Conservation (phyloP, 64 coral and sea anemone species). For the Stichodactyla mertensii region DNA sequence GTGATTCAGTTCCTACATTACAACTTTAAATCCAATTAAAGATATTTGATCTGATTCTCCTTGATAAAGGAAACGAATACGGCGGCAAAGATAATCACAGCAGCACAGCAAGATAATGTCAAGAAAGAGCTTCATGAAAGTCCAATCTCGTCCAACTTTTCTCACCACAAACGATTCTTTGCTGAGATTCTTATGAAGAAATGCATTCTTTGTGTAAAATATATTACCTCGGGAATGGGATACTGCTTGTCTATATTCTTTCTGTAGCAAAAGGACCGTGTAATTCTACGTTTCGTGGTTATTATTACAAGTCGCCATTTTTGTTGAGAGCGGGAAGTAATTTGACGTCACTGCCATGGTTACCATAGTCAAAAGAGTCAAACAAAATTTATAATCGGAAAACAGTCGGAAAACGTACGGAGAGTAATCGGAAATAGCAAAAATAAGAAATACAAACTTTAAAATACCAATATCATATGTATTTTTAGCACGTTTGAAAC, state of each 20-base stretch:
- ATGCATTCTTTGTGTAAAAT: not conserved
- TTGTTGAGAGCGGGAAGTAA: conserved; percentile 25
- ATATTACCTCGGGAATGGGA: not conserved
- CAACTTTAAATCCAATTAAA: no score
- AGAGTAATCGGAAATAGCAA: not conserved
- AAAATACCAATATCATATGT: no score
- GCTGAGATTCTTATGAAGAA: not conserved
- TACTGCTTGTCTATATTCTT: not conserved
- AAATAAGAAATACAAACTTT: no score
- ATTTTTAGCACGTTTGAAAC: no score
- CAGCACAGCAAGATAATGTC: not conserved
- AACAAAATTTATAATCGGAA: conserved; percentile 30
- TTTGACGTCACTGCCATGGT: conserved; percentile 88
- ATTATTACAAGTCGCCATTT: conserved; percentile 57
- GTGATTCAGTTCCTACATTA: no score
- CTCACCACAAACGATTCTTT: not conserved
- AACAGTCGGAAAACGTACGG: not conserved
- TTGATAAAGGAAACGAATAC: no score
- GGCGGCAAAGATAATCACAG: no score
- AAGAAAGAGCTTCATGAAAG: not conserved
- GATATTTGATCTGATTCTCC: no score
- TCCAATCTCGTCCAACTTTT: not conserved
- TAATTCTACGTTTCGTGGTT: conserved; percentile 15
- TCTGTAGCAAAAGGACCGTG: not conserved
- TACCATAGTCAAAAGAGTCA: conserved; percentile 49